Conservation (phyloP, 2,113 vertebrate genomes). For the Sorex araneus region DNA sequence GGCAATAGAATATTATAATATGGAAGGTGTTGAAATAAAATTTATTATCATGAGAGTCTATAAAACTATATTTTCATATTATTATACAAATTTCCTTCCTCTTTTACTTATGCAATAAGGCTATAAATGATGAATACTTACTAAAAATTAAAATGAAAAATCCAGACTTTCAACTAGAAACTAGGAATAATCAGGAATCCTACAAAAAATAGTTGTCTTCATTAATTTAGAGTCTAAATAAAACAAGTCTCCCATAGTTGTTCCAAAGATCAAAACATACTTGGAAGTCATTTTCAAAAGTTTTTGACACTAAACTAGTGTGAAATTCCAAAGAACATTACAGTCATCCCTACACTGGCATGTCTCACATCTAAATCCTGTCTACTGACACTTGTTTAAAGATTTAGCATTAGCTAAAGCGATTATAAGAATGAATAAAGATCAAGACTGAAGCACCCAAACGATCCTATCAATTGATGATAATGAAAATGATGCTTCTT, state of each 20-base stretch:
- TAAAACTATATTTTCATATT: conserved; percentile 44
- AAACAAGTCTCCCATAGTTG: conserved; percentile 11
- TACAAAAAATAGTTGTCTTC: conserved; percentile 48
- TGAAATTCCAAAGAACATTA: conserved; percentile 35
- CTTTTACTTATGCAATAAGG: conserved; percentile 57
- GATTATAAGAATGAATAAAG: conserved; percentile 23
- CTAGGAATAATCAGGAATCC: not conserved
- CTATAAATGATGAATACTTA: not conserved
- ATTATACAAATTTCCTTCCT: conserved; percentile 55
- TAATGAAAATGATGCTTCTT: conserved; percentile 53
- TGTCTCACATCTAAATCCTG: conserved; percentile 25
- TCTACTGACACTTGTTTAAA: not conserved
- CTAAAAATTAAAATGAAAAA: conserved; percentile 14
- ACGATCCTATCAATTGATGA: not conserved
- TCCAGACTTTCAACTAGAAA: conserved; percentile 51
- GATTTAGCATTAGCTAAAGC: not conserved
- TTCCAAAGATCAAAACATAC: conserved; percentile 63
- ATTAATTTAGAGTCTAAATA: conserved; percentile 33
- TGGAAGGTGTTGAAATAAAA: conserved; percentile 29
- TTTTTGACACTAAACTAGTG: conserved; percentile 16
- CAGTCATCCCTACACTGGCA: not conserved
- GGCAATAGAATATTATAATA: conserved; percentile 45
- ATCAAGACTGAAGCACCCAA: not conserved
- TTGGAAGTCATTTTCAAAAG: conserved; percentile 64
- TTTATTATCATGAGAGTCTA: conserved; percentile 32